Base-by-base conservation (phyloP, 2,113 vertebrate genomes). In the Glaucomys volans region DNA sequence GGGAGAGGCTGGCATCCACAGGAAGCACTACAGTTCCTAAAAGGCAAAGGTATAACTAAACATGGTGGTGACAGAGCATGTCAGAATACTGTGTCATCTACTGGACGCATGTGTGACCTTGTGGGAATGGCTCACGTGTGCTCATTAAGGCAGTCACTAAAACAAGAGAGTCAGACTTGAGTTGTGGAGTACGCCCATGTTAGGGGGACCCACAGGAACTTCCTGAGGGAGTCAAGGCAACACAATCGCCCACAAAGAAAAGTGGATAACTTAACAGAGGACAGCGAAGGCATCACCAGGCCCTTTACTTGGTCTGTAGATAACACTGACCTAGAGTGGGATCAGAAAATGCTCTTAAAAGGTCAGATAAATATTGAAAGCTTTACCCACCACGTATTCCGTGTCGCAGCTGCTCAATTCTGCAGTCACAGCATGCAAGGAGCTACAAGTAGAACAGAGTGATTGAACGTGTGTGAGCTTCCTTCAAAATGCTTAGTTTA, bases 171-270 rank as follows among this genome's bases (percentile, higher is more conserved):
- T 40, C 13, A 37, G n/a, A 57, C 2, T 82, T 14, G 26, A 44
- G 24, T 8, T 10, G 5, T 2, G n/a, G 8, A 62, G 12, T 20
- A 2, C 11, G 26, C 5, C 32, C 44, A 30, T 35, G 2, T 62
- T 30, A 71, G 26, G 0, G 0, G 4, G 7, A 7, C 4, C 6
- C 2, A 4, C 18, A 4, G 28, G 13, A 54, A 35, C 32, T 77
- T 47, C 54, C 0, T 9, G 4, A 40, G n/a, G 17, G 5, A 59
- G 4, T 88, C 35, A 69, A 30, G 9, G 81, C 14, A 62, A 1
- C 37, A 28, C 26, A 24, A 28, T 8, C 42, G 14, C 44, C 44
- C 6, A 4, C 18, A 44, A 87, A 64, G 54, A 35, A 59, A 10
- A 80, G 12, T 80, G 1, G 8, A 2, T 22, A 28, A n/a, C 40